Base-by-base conservation (phyloP, 2,888 invertebrate genomes). In the Cyrtodaria siliqua region DNA sequence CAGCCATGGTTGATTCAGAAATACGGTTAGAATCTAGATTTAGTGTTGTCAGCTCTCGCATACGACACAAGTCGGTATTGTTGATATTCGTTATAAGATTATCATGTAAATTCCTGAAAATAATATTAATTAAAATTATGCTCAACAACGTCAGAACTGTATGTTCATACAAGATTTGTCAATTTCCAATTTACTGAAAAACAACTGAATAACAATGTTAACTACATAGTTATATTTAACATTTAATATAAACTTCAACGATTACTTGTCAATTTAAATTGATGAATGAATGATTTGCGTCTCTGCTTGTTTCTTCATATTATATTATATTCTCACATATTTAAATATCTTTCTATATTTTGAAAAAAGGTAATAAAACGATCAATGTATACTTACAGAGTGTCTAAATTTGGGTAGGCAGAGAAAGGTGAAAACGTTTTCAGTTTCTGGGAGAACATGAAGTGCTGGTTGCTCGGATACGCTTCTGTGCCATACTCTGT, bases 401-500 rank as follows among this genome's bases (percentile, higher is more conserved):
- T 66, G n/a, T 26, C 14, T 2, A 76, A 42, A 18, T 33, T 50
- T 0, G 79, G 75, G 52, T 71, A 62, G 3, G 71, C 42, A n/a
- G 75, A 49, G 44, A 79, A 79, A 9, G 79, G 73, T 18, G 55
- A 53, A 29, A 62, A 23, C 23, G 27, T 33, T 18, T 24, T 55
- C 0, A 27, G 18, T 18, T 38, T 69, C 23, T 42, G 55, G 23
- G 42, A 12, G 20, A 68, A 56, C 12, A 70, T n/a, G 26, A 26
- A 60, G 38, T 24, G 47, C 61, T 79, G 67, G 38, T 61, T 70
- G 3, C 38, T 40, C n/a, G 82, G 77, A 57, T 83, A 88, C 0
- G 85, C 87, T 33, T 87, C 88, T 9, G 49, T 53, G 12, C 85
- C 84, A 73, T 79, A 88, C 27, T 82, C 82, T 8, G 80, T 83